Conservation (phyloP, 2,113 vertebrate genomes). For the Python bivittatus region DNA sequence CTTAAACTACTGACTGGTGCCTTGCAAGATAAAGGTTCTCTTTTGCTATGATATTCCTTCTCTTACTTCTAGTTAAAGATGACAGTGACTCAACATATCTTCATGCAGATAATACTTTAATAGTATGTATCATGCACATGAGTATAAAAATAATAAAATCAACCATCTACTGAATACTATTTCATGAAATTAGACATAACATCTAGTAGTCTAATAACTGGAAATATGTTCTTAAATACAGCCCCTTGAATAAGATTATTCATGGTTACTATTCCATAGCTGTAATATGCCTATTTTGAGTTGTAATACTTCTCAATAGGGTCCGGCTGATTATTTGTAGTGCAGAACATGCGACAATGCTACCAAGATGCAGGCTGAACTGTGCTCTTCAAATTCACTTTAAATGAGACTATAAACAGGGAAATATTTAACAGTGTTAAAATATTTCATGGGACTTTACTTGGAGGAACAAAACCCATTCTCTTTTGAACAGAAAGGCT, state of each 20-base stretch:
- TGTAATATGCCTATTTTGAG: background rate
- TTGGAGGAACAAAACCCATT: background rate
- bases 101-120: conserved; percentile 12
- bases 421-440: background rate
- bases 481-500: background rate
- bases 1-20: conserved; percentile 31
- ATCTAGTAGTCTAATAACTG: background rate
- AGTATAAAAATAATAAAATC: background rate
- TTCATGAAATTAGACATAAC: background rate
- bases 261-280: conserved; percentile 1
- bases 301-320: background rate
- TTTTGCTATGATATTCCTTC: conserved; percentile 20
- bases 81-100: background rate
- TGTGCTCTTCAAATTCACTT: background rate
- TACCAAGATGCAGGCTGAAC: background rate
- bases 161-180: background rate
- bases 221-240: background rate
- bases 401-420: background rate
- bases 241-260: conserved; percentile 2
- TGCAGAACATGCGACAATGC: background rate
- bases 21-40: conserved; percentile 20
- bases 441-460: background rate
- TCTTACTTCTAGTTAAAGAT: conserved; percentile 35
- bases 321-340: background rate
- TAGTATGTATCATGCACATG: background rate